A percentile compares a stretch with the other conserved stretches of the same genome.
Conservation (phyloP, 2,797 vertebrate species). For the Notolepis coatsorum region DNA sequence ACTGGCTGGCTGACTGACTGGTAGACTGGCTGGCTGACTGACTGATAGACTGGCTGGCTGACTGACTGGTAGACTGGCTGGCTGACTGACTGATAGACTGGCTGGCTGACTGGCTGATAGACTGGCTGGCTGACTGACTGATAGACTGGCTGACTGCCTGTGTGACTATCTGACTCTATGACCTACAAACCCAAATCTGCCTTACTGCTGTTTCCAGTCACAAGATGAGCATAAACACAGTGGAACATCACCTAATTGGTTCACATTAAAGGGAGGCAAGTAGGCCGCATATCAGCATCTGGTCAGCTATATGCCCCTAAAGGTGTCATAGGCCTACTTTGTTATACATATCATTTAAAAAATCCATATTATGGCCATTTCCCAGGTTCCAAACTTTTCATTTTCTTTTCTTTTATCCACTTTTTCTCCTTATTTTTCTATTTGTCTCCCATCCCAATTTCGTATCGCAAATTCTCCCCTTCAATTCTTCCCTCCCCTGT, state of each 20-base stretch:
- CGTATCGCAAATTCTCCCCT: no score
- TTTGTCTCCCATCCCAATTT: no score
- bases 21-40: background rate
- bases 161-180: background rate
- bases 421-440: no score
- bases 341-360: no score
- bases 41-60: background rate
- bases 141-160: background rate
- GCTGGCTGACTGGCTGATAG: background rate
- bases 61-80: background rate
- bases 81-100: background rate
- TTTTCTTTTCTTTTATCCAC: no score
- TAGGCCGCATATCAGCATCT: no score
- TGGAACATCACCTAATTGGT: constrained; percentile 9
- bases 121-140: background rate
- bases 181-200: constrained; percentile 22
- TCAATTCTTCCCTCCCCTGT: no score
- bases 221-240: background rate
- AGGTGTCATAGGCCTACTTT: no score
- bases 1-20: background rate
- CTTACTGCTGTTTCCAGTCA: constrained; percentile 25
- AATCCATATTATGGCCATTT: no score
- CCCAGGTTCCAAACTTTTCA: no score
- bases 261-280: constrained; percentile 12
- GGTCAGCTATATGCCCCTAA: no score